phyloP scores from a whole-genome alignment of 2,797 vertebrate species.

The Paramormyrops hopkinsi region DNA sequence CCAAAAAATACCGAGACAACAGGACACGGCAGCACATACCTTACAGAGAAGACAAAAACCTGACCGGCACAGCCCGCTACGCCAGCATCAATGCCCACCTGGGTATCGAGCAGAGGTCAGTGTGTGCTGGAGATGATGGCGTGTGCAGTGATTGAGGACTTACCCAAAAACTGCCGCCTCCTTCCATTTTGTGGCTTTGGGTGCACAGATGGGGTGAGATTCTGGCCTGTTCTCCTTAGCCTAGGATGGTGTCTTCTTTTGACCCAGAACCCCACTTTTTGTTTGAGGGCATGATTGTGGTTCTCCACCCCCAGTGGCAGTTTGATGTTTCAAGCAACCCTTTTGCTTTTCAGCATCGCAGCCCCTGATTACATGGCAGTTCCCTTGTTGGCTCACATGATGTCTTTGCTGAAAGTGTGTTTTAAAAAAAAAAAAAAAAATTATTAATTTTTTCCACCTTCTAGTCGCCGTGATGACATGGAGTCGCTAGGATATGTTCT shows the following conservation, averaged over 20 bases:
- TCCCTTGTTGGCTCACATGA: neutral
- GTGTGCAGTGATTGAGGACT: neutral
- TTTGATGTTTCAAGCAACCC: neutral
- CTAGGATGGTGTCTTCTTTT: neutral
- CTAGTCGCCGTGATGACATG: constrained; percentile 98
- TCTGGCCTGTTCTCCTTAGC: constrained; percentile 8
- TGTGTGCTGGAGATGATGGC: neutral
- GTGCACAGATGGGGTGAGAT: neutral
- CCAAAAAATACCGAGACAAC: constrained; percentile 99
- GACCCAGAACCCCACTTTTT: constrained; percentile 10
- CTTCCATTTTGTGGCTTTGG: neutral
- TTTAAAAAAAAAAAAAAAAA: too few species aligned
- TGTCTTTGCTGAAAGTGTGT: neutral
- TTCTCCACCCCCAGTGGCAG: neutral
- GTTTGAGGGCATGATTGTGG: neutral
- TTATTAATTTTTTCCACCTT: neutral
- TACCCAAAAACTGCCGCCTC: neutral
- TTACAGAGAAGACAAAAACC: constrained; percentile 99
- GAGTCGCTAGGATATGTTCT: constrained; percentile 99
- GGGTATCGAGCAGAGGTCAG: constrained; percentile 97
- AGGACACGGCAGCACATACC: constrained; percentile 99
- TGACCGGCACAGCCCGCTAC: constrained; percentile 98
- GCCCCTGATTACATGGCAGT: neutral
- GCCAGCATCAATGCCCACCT: constrained; percentile 98
- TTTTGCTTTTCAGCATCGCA: neutral